These are phyloP conservation scores for Drosophila multiciliata DNA, from an alignment of 2,888 invertebrate genomes.

Conservation along the genomic window DNA sequence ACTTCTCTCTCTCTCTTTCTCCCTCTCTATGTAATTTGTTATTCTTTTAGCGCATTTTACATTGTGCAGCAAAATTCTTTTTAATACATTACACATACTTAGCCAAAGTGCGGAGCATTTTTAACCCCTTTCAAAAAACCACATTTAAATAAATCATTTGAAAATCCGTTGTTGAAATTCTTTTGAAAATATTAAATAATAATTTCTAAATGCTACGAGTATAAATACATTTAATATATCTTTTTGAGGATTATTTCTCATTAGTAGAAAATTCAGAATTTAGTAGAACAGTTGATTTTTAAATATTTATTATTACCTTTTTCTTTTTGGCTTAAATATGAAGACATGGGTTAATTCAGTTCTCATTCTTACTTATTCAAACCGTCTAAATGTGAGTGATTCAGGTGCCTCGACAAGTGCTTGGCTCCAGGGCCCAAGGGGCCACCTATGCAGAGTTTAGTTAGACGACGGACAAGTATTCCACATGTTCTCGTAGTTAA, in stretches of 20 bases:
- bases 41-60: conserved; percentile 60
- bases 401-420: not conserved
- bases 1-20: not conserved
- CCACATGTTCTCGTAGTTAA: conserved; percentile 51
- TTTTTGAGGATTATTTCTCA: not conserved
- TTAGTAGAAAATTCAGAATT: not conserved
- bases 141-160: not conserved
- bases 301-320: not conserved
- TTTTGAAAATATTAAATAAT: not conserved
- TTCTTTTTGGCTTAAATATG: not conserved
- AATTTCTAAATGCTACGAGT: no score
- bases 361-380: not conserved
- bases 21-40: conserved; percentile 66
- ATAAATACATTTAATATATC: not conserved
- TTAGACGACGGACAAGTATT: not conserved
- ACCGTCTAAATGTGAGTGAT: not conserved
- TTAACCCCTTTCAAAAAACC: not conserved
- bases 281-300: not conserved
- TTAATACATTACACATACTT: conserved; percentile 39
- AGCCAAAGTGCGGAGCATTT: not conserved
- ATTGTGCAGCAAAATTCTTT: conserved; percentile 43
- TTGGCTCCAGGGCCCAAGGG: not conserved
- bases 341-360: not conserved
- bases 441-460: conserved; percentile 18
- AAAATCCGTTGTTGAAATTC: not conserved